Evolutionary conservation across 2,888 invertebrate species (phyloP).

Genomic region (Eupsilia transversa): DNA sequence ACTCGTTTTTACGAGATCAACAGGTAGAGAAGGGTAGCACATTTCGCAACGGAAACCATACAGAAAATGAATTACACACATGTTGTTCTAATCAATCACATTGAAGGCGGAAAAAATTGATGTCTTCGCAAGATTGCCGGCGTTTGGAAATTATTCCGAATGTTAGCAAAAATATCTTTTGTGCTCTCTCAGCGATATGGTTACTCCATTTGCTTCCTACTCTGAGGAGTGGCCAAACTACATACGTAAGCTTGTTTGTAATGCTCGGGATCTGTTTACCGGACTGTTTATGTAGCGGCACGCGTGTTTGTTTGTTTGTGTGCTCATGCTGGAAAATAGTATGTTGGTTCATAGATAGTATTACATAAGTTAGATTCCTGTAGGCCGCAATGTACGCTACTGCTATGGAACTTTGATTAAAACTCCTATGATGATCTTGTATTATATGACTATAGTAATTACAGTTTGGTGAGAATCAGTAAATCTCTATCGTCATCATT

Average conservation of each 20-base stretch:
- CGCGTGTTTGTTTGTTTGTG: constrained; percentile 48
- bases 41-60: neutral
- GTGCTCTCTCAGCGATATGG: neutral
- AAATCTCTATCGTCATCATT: no score
- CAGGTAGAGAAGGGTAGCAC: neutral
- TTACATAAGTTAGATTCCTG: constrained; percentile 6
- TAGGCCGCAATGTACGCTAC: neutral
- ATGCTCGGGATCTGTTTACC: constrained; percentile 62
- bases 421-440: neutral
- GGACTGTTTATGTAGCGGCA: constrained; percentile 60
- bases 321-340: constrained; percentile 22
- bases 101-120: neutral
- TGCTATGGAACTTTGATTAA: neutral
- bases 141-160: neutral
- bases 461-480: neutral
- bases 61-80: neutral
- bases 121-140: neutral
- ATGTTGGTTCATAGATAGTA: constrained; percentile 10
- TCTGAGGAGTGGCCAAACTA: constrained; percentile 46
- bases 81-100: neutral
- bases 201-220: constrained; percentile 29
- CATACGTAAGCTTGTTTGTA: constrained; percentile 66
- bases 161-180: neutral
- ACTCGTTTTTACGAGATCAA: neutral
- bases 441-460: neutral